phyloP scores from a whole-genome alignment of 2,888 invertebrate species.

The Allygus modestus region DNA sequence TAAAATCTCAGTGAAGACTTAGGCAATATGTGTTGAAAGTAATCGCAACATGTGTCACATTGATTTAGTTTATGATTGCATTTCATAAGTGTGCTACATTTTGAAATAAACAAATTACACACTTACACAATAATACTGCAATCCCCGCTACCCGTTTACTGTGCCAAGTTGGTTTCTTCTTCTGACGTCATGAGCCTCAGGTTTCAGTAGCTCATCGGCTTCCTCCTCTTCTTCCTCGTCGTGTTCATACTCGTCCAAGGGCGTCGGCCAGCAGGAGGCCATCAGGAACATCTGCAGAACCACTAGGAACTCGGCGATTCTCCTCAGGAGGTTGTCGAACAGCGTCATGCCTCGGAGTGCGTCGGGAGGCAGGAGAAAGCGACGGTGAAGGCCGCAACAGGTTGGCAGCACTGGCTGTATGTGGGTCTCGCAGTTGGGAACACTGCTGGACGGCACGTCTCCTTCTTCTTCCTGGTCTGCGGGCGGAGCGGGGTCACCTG shows the following conservation, averaged over 20 bases:
- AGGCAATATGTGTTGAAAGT: too few relatives aligned
- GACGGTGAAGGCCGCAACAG: neutral
- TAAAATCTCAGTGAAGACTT: too few relatives aligned
- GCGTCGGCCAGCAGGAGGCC: slow-evolving; percentile 57
- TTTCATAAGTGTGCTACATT: too few relatives aligned
- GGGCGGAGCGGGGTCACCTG: slow-evolving; percentile 15
- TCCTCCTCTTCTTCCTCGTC: slow-evolving; percentile 32
- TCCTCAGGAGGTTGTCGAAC: slow-evolving; percentile 51
- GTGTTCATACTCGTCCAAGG: slow-evolving; percentile 51
- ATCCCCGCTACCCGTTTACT: neutral
- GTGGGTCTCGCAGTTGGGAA: neutral
- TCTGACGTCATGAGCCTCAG: neutral
- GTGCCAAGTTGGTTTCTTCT: slow-evolving; percentile 13
- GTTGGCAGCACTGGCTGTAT: neutral
- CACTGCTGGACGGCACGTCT: neutral
- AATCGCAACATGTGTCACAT: too few relatives aligned
- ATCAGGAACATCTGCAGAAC: slow-evolving; percentile 58
- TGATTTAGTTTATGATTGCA: too few relatives aligned
- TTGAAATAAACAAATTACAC: too few relatives aligned
- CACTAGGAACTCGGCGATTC: slow-evolving; percentile 49
- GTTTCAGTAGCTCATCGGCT: neutral
- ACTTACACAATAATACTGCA: too few relatives aligned
- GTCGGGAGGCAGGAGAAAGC: neutral
- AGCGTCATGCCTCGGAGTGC: slow-evolving; percentile 13
- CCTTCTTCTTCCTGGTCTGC: slow-evolving; percentile 15